Conservation (phyloP, 2,797 vertebrate species). For the Gadopsis marmoratus region DNA sequence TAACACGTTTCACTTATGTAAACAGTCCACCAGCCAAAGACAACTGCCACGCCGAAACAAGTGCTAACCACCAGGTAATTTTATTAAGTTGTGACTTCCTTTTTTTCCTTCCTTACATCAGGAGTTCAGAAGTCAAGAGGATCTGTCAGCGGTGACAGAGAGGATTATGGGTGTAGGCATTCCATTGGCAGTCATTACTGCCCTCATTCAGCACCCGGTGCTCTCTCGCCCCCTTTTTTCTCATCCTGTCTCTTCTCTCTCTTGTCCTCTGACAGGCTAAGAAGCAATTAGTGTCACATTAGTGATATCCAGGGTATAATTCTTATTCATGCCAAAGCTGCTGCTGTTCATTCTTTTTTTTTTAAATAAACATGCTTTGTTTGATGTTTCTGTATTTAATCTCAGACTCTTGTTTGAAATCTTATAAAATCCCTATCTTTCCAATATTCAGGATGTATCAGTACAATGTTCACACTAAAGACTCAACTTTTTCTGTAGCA, state of each 20-base stretch:
- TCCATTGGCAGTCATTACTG: conserved; percentile 87
- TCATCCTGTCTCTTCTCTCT: conserved; percentile 82
- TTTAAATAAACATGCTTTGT: conserved; percentile 39
- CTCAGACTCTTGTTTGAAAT: conserved; percentile 11
- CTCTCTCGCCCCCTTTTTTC: conserved; percentile 69
- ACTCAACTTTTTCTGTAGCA: conserved; percentile 42
- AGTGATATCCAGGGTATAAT: conserved; percentile 79
- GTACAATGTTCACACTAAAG: conserved; percentile 1
- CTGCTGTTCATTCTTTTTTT: conserved; percentile 46
- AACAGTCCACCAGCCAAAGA: conserved; percentile 45
- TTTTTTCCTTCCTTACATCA: conserved; percentile 80
- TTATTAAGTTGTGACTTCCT: conserved; percentile 85
- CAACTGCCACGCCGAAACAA: conserved; percentile 56
- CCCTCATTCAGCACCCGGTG: conserved; percentile 81
- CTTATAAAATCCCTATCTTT: conserved; percentile 4
- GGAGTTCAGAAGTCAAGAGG: conserved; percentile 87
- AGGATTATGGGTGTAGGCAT: conserved; percentile 88
- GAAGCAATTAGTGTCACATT: conserved; percentile 89
- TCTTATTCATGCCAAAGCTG: conserved; percentile 73
- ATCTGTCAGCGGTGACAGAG: conserved; percentile 87
- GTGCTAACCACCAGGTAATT: conserved; percentile 74
- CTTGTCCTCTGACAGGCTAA: conserved; percentile 83
- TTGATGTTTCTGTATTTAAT: not conserved
- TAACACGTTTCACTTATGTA: not conserved
- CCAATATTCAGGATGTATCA: not conserved